Conservation (phyloP, 2,888 invertebrate species). For the Cybosia mesomella region DNA sequence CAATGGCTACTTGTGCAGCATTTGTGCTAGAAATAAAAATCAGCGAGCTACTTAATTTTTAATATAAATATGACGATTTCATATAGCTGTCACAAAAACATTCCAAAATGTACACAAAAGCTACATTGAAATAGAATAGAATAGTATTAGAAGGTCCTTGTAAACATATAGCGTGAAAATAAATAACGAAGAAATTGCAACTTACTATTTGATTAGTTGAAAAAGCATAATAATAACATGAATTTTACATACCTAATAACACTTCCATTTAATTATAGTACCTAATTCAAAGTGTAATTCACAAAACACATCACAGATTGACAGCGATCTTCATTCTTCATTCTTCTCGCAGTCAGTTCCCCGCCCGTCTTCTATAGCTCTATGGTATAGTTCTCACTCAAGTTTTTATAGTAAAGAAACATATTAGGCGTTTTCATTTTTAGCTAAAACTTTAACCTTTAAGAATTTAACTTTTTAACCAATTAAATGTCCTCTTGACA, state of each 20-base stretch:
- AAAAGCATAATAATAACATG: not conserved
- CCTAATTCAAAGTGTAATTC: not conserved
- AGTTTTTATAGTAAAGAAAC: too few relatives aligned
- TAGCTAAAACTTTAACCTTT: too few relatives aligned
- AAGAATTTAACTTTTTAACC: too few relatives aligned
- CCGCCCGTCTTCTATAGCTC: too few relatives aligned
- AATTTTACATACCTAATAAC: slow-evolving; percentile 4
- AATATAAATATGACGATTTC: not conserved
- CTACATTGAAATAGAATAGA: not conserved
- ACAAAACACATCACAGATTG: not conserved
- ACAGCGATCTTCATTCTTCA: too few relatives aligned
- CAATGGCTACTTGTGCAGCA: not conserved
- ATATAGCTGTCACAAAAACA: slow-evolving; percentile 3
- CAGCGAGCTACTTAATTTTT: not conserved
- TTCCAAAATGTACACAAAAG: slow-evolving; percentile 7
- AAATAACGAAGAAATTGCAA: not conserved
- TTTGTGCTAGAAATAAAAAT: too few relatives aligned
- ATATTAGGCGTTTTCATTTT: too few relatives aligned
- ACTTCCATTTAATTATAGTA: not conserved
- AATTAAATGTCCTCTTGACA: too few relatives aligned
- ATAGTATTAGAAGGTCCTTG: not conserved
- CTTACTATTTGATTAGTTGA: slow-evolving; percentile 15
- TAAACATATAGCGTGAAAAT: not conserved
- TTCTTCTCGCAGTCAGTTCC: too few relatives aligned
- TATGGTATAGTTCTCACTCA: too few relatives aligned